Percentiles rank a stretch among this genome's conserved stretches.
Conservation (phyloP, 2,113 vertebrate species). For the Coturnix japonica region DNA sequence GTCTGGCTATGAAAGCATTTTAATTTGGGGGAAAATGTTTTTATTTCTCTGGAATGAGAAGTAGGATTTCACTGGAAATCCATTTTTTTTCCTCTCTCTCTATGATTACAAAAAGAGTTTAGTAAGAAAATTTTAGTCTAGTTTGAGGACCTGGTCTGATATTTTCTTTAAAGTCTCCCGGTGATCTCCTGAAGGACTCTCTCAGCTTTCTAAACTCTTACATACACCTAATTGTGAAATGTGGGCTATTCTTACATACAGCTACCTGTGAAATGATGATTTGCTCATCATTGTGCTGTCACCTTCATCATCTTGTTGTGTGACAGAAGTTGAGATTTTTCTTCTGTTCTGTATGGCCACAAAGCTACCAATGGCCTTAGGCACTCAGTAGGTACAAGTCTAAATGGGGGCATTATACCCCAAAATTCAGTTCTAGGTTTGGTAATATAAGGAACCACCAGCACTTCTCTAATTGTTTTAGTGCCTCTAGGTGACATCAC, state of each 20-base stretch:
- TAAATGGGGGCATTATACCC: background rate
- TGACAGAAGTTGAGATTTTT: background rate
- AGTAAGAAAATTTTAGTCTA: background rate
- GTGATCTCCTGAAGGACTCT: background rate
- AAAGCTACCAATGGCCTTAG: background rate
- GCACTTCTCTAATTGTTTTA: background rate
- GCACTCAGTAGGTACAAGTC: background rate
- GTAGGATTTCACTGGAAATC: rapidly evolving
- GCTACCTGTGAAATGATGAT: rapidly evolving
- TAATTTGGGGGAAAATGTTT: rapidly evolving
- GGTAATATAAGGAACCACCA: background rate
- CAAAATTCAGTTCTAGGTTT: background rate
- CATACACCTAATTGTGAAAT: rapidly evolving
- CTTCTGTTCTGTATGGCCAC: background rate
- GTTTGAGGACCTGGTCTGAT: background rate
- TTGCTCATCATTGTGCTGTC: background rate
- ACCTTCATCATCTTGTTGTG: rapidly evolving
- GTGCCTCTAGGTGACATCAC: background rate
- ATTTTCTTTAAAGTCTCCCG: background rate
- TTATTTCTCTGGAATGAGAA: background rate
- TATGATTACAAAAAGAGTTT: background rate
- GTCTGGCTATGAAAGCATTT: background rate
- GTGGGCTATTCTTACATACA: background rate
- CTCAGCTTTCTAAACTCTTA: background rate
- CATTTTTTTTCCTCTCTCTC: background rate